Evolutionary conservation across 2,888 invertebrate genomes (phyloP), one percentile per base, ranked within the genome.

Genomic region (Tinea semifulvella): DNA sequence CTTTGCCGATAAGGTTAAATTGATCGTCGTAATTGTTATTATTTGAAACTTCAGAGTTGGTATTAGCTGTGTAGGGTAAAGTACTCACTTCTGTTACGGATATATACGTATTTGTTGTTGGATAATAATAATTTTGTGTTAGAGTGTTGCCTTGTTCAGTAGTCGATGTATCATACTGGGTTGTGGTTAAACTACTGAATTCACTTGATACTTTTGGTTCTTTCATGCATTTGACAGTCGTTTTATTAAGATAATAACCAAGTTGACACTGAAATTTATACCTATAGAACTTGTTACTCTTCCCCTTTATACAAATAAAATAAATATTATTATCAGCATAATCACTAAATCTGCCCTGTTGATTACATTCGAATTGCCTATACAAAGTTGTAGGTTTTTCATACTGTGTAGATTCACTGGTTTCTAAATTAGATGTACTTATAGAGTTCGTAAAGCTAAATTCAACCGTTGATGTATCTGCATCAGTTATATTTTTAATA

Each of bases 241-340:
- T 51, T 56, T 61, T 71, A 50, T 76, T 63, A 35, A 80, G 58
- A 49, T 58, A 50, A 46, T 65, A 76, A 46, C 65, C 69, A 42
- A 51, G 57, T 46, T 65, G 65, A 51, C 80, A 80, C 53, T 66
- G 63, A 46, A 76, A 62, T 57, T 67, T 74, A 53, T 65, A 77
- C 56, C 70, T 61, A 38, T 66, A 49, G 46, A 66, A 75, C 16
- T 16, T 16, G n/a, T 28, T 45, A 18, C 10, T 14, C 2, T 52
- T 57, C 50, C 61, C 61, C 52, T 57, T 65, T 22, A 70, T 57
- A 54, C 84, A 84, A 43, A 76, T 65, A 48, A 72, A 73, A 51
- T 82, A 83, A 47, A 65, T 53, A 50, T 79, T 68, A 49, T 73
- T 68, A 42, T 59, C 59, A 22, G 64, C 55, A 36, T 63, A 53